phyloP scores from a whole-genome alignment of 1,140 invertebrate species.

The Brachionus rotundiformis region DNA sequence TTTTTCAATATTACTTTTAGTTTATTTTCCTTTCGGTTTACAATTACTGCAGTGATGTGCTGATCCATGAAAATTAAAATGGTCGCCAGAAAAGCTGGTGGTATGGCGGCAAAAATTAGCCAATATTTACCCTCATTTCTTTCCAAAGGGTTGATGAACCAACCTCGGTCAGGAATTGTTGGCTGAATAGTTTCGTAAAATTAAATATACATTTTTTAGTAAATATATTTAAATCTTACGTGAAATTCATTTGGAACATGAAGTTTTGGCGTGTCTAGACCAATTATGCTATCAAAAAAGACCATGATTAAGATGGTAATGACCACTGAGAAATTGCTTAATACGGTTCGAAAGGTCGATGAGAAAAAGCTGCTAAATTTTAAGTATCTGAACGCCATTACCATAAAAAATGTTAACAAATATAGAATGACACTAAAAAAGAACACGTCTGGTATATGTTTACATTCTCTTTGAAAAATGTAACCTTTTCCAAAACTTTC shows the following conservation, averaged over 20 bases:
- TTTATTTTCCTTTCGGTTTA: slow-evolving; percentile 97
- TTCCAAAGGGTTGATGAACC: slow-evolving; percentile 85
- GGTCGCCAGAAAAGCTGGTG: slow-evolving; percentile 88
- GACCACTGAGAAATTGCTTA: slow-evolving; percentile 96
- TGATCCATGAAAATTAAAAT: slow-evolving; percentile 99
- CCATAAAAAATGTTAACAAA: slow-evolving; percentile 85
- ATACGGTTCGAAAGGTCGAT: slow-evolving; percentile 80
- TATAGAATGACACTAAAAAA: slow-evolving; percentile 93
- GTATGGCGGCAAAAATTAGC: slow-evolving; percentile 76
- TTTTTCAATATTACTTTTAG: slow-evolving; percentile 68
- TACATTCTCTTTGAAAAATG: slow-evolving; percentile 44
- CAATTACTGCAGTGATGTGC: slow-evolving; percentile 96
- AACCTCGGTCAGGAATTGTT: slow-evolving; percentile 76
- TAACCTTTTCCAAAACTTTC: not conserved
- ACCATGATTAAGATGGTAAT: slow-evolving; percentile 92
- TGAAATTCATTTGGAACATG: slow-evolving; percentile 71
- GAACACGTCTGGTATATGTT: slow-evolving; percentile 85
- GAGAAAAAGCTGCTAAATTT: slow-evolving; percentile 92
- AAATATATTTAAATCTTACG: slow-evolving; percentile 54
- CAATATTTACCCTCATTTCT: slow-evolving; percentile 77
- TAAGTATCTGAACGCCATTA: slow-evolving; percentile 84
- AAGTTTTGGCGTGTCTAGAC: slow-evolving; percentile 90
- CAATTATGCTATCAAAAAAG: slow-evolving; percentile 76
- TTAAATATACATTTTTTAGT: not conserved
- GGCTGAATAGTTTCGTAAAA: slow-evolving; percentile 64